phyloP scores from a whole-genome alignment of 2,888 invertebrate species.

The Dorcus hopei region DNA sequence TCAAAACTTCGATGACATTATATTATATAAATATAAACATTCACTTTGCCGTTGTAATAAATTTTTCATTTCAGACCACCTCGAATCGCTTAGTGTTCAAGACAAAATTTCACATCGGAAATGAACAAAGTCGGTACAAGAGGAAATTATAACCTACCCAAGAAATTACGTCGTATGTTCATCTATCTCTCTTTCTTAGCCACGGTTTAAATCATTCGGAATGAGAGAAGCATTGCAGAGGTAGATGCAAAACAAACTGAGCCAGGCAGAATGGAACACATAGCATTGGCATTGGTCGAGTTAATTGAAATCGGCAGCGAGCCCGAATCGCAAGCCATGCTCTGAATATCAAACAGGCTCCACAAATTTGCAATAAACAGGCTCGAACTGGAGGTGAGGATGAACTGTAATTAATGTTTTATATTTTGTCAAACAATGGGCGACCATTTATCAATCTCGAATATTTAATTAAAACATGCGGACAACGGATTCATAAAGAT shows the following conservation, averaged over 20 bases:
- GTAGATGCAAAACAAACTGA: slow-evolving; percentile 14
- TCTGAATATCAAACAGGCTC: slow-evolving; percentile 31
- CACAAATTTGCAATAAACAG: slow-evolving; percentile 34
- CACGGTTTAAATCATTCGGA: slow-evolving; percentile 2
- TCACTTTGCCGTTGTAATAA: neutral
- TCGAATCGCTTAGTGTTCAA: slow-evolving; percentile 8
- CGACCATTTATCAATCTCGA: slow-evolving; percentile 50
- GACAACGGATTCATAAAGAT: slow-evolving; percentile 52
- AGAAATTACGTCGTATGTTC: neutral
- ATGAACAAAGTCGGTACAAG: slow-evolving; percentile 17
- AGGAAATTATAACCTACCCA: slow-evolving; percentile 15
- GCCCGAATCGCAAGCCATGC: slow-evolving; percentile 28
- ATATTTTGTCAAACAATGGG: slow-evolving; percentile 49
- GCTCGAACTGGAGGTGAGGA: slow-evolving; percentile 35
- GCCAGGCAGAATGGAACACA: slow-evolving; percentile 23
- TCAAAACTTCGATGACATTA: no score
- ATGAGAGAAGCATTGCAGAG: slow-evolving; percentile 15
- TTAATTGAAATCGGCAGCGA: slow-evolving; percentile 35
- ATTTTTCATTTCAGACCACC: slow-evolving; percentile 12
- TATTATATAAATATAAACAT: no score
- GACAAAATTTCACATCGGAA: slow-evolving; percentile 17
- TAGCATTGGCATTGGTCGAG: slow-evolving; percentile 28
- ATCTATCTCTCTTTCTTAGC: slow-evolving; percentile 3
- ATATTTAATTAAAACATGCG: slow-evolving; percentile 53
- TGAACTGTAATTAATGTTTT: slow-evolving; percentile 47